A percentile compares a stretch with the other conserved stretches of the same genome.
Evolutionary conservation across 2,888 invertebrate genomes (phyloP).

Genomic region (Hirtodrosophila trivittata): DNA sequence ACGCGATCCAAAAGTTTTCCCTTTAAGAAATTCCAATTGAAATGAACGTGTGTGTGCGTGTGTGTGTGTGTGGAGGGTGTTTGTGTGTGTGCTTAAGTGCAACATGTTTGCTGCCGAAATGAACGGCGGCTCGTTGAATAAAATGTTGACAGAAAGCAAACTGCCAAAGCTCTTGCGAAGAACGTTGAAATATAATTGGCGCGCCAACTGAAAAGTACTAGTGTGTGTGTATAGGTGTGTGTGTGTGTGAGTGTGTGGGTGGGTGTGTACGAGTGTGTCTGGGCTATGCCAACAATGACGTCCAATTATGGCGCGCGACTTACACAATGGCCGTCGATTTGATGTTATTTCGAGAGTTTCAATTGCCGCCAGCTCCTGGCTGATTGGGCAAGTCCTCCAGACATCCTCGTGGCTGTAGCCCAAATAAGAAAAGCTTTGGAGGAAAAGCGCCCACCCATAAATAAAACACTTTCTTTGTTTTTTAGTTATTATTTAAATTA

Average conservation of each 20-base stretch:
- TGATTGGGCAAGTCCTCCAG: slow-evolving; percentile 44
- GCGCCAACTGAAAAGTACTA: slow-evolving; percentile 42
- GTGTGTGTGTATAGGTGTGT: slow-evolving; percentile 3
- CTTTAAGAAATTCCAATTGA: slow-evolving; percentile 53
- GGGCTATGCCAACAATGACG: slow-evolving; percentile 63
- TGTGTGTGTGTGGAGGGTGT: slow-evolving; percentile 8
- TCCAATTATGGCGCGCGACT: slow-evolving; percentile 67
- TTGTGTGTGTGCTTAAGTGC: slow-evolving; percentile 63
- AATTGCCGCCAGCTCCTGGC: slow-evolving; percentile 31
- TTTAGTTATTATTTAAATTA: slow-evolving; percentile 76
- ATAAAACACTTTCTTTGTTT: slow-evolving; percentile 12
- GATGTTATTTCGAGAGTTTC: slow-evolving; percentile 41
- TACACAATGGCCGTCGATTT: slow-evolving; percentile 60
- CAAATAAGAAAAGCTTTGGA: too few relatives aligned
- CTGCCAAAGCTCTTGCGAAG: slow-evolving; percentile 64
- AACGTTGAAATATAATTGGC: slow-evolving; percentile 75
- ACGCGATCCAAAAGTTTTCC: slow-evolving; percentile 53
- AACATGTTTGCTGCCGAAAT: slow-evolving; percentile 67
- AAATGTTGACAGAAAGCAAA: slow-evolving; percentile 77
- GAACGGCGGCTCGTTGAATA: slow-evolving; percentile 62
- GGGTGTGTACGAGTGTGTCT: slow-evolving; percentile 25
- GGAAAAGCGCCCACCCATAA: background rate
- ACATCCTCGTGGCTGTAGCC: too few relatives aligned
- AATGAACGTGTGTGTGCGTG: slow-evolving; percentile 14
- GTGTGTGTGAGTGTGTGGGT: slow-evolving; percentile 7